Evolutionary conservation across 2,113 vertebrate genomes (phyloP), one percentile per base, ranked within the genome.

Genomic region (Amblyornis subalaris): DNA sequence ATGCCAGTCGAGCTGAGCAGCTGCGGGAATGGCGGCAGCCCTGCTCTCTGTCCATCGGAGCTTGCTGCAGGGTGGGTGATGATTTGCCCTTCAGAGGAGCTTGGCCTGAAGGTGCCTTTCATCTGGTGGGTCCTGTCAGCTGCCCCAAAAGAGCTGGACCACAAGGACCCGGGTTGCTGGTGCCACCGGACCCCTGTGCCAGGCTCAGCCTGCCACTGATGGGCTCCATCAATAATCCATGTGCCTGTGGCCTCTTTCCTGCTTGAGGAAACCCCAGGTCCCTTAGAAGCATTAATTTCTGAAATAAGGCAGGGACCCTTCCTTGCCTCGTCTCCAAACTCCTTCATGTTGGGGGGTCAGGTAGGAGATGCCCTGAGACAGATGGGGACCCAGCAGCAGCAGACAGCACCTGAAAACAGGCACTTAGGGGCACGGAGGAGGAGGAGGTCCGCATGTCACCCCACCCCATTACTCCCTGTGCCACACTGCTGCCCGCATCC

Each of bases 101-200:
- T 58, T 76, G 73, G 35, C 45, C 75, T 93, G 78, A 91, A 93
- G 75, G 72, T 88, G 71, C 55, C 62, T 55, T 91, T 93, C 16
- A 1, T 42, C 29, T 53, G 40, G 5, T 0, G 9, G 40, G 28
- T 54, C 42, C 44, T 25, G 26, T 20, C 50, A 35, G 12, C 50
- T 66, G 66, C 35, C 23, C 42, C 17, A 12, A 58, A 48, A 47
- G 23, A 58, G 11, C 16, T 6, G 24, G 23, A 90, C 23, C 31
- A 29, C 71, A 60, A 25, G 24, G 8, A 83, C 8, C 18, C 0
- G 0, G 33, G 33, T 10, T 90, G 8, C 29, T 0, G 1, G 13
- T 38, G 35, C 38, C 40, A 14, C 42, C 0, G 0, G 44, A 38
- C 12, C 66, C 35, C 25, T 10, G 38, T 38, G 53, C 50, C 0